These are phyloP conservation scores for Portevinia maculata DNA, from an alignment of 2,888 invertebrate species.

Conservation along the genomic window DNA sequence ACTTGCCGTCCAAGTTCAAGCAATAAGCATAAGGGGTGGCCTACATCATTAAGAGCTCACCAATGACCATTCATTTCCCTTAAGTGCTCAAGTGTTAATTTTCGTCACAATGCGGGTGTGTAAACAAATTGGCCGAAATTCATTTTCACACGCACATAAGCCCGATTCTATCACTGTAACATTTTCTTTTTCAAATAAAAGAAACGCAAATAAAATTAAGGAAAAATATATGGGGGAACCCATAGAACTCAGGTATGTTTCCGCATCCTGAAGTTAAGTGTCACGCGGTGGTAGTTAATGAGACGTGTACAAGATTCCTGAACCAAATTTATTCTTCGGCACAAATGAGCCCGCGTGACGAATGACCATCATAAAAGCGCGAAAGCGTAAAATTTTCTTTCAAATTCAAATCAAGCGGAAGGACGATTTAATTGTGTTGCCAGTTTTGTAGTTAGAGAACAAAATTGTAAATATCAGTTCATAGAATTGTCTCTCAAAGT, in stretches of 20 bases:
- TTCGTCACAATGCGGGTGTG: slow-evolving; percentile 64
- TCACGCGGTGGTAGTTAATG: slow-evolving; percentile 32
- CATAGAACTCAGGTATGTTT: slow-evolving; percentile 12
- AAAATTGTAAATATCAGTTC: slow-evolving; percentile 23
- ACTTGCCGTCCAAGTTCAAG: slow-evolving; percentile 18
- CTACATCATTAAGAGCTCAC: slow-evolving; percentile 63
- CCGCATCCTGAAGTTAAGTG: slow-evolving; percentile 11
- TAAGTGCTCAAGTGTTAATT: slow-evolving; percentile 71
- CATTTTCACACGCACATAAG: slow-evolving; percentile 47
- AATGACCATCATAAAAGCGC: slow-evolving; percentile 69
- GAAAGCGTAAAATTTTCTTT: slow-evolving; percentile 66
- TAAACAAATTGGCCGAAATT: slow-evolving; percentile 67
- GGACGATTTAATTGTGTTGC: slow-evolving; percentile 70
- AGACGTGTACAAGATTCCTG: slow-evolving; percentile 1
- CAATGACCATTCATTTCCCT: slow-evolving; percentile 65
- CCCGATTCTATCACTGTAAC: slow-evolving; percentile 29
- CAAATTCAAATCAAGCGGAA: slow-evolving; percentile 70
- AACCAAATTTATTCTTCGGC: slow-evolving; percentile 23
- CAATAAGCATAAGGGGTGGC: slow-evolving; percentile 33
- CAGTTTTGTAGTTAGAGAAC: slow-evolving; percentile 39
- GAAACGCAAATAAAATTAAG: slow-evolving; percentile 35
- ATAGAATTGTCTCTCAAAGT: slow-evolving; percentile 43
- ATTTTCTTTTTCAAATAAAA: slow-evolving; percentile 29
- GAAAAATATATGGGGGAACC: background rate
- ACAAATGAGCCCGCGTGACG: slow-evolving; percentile 58